Evolutionary conservation across 2,888 invertebrate genomes (phyloP).

Genomic region (Elegia similella): DNA sequence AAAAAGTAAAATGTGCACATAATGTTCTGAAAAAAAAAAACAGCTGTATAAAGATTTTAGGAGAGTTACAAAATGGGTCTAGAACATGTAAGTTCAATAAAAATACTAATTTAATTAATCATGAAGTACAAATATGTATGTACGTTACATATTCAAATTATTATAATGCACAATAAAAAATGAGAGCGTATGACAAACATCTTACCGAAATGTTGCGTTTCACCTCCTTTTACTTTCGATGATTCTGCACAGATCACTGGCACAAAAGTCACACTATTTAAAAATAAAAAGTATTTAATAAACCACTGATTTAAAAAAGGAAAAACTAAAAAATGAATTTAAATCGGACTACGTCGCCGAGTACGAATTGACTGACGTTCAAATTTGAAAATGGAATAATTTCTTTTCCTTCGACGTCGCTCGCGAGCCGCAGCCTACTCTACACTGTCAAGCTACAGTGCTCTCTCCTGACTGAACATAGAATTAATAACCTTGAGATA

Average conservation of each 20-base stretch:
- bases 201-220: slow-evolving; percentile 62
- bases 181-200: slow-evolving; percentile 38
- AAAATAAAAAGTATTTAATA: slow-evolving; percentile 26
- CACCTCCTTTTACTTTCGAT: slow-evolving; percentile 70
- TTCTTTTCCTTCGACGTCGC: slow-evolving; percentile 43
- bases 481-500: slow-evolving; percentile 49
- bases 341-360: slow-evolving; percentile 23
- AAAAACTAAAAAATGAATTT: slow-evolving; percentile 28
- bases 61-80: no score
- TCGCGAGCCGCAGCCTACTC: slow-evolving; percentile 42
- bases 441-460: slow-evolving; percentile 60
- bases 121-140: background rate
- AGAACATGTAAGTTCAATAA: no score
- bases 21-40: no score
- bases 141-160: background rate
- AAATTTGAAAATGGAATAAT: slow-evolving; percentile 26
- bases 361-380: slow-evolving; percentile 43
- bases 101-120: no score
- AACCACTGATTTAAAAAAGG: slow-evolving; percentile 23
- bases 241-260: slow-evolving; percentile 33
- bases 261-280: slow-evolving; percentile 34
- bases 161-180: slow-evolving; percentile 28
- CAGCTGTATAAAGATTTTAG: no score
- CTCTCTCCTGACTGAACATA: slow-evolving; percentile 58
- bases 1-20: no score